phyloP scores from a whole-genome alignment of 2,113 vertebrate species.

The Cebidichthys violaceus region DNA sequence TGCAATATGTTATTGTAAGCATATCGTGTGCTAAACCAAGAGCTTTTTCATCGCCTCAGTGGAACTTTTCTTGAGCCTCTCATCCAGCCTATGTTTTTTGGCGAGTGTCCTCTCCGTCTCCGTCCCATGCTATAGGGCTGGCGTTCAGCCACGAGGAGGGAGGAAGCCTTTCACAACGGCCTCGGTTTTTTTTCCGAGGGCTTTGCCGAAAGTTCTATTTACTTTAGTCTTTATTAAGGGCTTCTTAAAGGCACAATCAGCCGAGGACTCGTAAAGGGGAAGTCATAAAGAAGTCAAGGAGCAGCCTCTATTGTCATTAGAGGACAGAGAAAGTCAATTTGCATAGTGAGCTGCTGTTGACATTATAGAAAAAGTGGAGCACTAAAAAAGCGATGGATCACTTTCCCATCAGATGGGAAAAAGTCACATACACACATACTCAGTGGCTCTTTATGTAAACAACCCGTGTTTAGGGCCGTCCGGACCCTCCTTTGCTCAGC shows the following conservation, averaged over 20 bases:
- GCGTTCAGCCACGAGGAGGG: constrained; percentile 49
- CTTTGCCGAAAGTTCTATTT: constrained; percentile 72
- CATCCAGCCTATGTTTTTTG: constrained; percentile 28
- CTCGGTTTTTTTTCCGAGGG: constrained; percentile 50
- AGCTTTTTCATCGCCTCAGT: constrained; percentile 28
- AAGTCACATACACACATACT: constrained; percentile 14
- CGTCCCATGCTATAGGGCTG: constrained; percentile 36
- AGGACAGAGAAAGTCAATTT: constrained; percentile 73
- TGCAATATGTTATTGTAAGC: not conserved
- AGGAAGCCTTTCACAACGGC: constrained; percentile 31
- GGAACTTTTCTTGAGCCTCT: constrained; percentile 50
- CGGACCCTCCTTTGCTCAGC: constrained; percentile 31
- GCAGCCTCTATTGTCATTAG: constrained; percentile 63
- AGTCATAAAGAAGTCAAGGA: constrained; percentile 78
- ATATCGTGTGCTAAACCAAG: constrained; percentile 18
- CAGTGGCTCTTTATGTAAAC: constrained; percentile 31
- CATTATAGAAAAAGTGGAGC: constrained; percentile 13
- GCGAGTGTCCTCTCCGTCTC: constrained; percentile 30
- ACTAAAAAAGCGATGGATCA: constrained; percentile 18
- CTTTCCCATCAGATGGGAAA: constrained; percentile 31
- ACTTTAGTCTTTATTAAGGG: constrained; percentile 74
- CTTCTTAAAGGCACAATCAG: constrained; percentile 68
- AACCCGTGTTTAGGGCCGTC: constrained; percentile 28
- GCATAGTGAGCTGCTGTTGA: constrained; percentile 59
- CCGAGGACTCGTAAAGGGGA: constrained; percentile 68